Evolutionary conservation across 2,888 invertebrate genomes (phyloP), one percentile per base, ranked within the genome.

Genomic region (Zaprionus obscuricornis): DNA sequence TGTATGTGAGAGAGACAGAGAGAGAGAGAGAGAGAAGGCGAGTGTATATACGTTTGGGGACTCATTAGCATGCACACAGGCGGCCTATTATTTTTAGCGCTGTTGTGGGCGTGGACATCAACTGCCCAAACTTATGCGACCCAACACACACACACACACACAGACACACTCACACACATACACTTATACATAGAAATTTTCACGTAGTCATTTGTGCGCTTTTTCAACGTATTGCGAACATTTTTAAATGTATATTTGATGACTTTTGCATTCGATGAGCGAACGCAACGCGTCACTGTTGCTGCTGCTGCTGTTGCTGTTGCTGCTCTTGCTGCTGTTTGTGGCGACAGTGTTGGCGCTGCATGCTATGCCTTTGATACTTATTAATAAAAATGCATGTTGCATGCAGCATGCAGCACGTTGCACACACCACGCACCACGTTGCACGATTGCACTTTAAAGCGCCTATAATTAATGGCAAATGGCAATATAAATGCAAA

Each of bases 1-100:
- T 22, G 22, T 22, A 22, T 22, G 26, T 22, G 8, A 16, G n/a
- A 18, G 43, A 16, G 18, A 20, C 26, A 7, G 27, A 31, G 20
- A 20, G 14, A 14, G 3, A 36, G 26, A n/a, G n/a, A n/a, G n/a
- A n/a, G n/a, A n/a, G 13, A n/a, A 11, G 37, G 7, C 36, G 10
- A 33, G 5, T 26, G 13, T 11, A 34, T 24, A 39, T 14, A 7
- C 29, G 20, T 22, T 22, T 33, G 40, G 75, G 79, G 73, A 72
- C 78, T 79, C 83, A 83, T 79, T 79, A 83, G 66, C 73, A 79
- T 79, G 79, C 78, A 79, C 72, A 70, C 78, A 66, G 66, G 83
- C 78, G 83, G 76, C 79, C 76, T 79, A 83, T 78, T 75, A 78
- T 75, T 72, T 81, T 76, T 75, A 78, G 83, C 57, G 71, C 59